Base-by-base conservation (phyloP, 53 echinoderm and acorn worm species). In the Hippasteria phrygiana region DNA sequence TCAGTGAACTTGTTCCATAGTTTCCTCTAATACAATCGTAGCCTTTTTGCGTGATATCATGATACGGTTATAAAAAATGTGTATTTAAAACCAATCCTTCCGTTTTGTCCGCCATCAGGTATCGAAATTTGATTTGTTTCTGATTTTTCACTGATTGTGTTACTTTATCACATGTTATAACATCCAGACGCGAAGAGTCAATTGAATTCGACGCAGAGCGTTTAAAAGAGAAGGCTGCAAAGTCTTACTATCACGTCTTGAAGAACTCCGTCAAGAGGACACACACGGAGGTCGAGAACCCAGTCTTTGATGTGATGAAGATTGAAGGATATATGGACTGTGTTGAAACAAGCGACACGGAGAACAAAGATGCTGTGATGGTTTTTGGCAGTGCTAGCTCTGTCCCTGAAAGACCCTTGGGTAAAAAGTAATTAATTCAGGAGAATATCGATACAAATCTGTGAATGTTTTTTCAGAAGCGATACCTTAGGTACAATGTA, bases 251-350 rank as follows among this genome's bases (percentile, higher is more conserved):
- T 26, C 69, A 37, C 35, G 69, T 36, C 22, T 26, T 67, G 69
- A 20, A 67, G 12, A 67, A 67, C 69, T 67, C 69, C 22, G 2
- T 67, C 7, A 67, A 67, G 69, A 11, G 36, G 17, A 22, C 69
- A 33, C 69, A 9, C 69, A 67, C 36, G 18, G 69, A 67, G 36
- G 37, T 67, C 26, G 69, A 0, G 69, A 67, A 67, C 69, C 69
- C 69, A 2, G 36, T 35, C 34, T 67, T 35, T 26, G 69, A 67
- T 12, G 69, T 67, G 34, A 67, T 67, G 69, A 67, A 36, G 36
- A 5, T 37, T 35, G 69, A 67, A 3, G 69, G 69, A 12, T 67
- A 35, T 35, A 67, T 67, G 36, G 69, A 67, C 14, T 67, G 69
- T 18, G 34, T 67, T 33, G 69, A 13, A 0, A 67, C 69, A 0